These are phyloP conservation scores for Enteromius mattozi DNA, from an alignment of 2,797 vertebrate species.

Conservation along the genomic window DNA sequence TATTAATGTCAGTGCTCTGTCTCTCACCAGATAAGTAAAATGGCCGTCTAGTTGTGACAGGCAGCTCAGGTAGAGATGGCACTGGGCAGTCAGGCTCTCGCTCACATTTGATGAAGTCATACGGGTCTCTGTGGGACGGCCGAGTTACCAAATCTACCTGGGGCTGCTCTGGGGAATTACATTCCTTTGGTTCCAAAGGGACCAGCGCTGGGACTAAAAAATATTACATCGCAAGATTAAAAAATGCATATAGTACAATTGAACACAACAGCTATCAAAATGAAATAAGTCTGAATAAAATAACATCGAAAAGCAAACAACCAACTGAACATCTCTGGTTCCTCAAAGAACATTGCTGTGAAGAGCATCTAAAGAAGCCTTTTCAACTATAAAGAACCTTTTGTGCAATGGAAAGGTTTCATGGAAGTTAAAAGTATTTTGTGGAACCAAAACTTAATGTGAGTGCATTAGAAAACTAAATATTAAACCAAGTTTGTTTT, in stretches of 20 bases:
- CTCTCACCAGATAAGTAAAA: conserved; percentile 74
- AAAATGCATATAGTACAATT: neutral
- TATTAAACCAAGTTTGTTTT: neutral
- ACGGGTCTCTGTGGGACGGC: conserved; percentile 51
- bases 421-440: neutral
- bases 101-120: conserved; percentile 66
- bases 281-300: neutral
- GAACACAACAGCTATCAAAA: neutral
- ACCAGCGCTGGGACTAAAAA: conserved; percentile 61
- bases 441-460: neutral
- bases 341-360: neutral
- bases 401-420: neutral
- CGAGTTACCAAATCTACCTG: conserved; percentile 38
- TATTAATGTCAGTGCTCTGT: neutral
- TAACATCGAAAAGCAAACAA: no score
- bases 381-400: neutral
- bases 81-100: conserved; percentile 57
- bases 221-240: conserved; percentile 17
- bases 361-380: neutral
- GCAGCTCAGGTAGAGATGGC: conserved; percentile 66
- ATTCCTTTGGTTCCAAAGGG: conserved; percentile 53
- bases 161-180: conserved; percentile 58
- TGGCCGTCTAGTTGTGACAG: conserved; percentile 62
- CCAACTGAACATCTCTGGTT: neutral
- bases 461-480: neutral